Evolutionary conservation across 1,140 invertebrate genomes (phyloP), one percentile per base, ranked within the genome.

Genomic region (Bombus waltoni): DNA sequence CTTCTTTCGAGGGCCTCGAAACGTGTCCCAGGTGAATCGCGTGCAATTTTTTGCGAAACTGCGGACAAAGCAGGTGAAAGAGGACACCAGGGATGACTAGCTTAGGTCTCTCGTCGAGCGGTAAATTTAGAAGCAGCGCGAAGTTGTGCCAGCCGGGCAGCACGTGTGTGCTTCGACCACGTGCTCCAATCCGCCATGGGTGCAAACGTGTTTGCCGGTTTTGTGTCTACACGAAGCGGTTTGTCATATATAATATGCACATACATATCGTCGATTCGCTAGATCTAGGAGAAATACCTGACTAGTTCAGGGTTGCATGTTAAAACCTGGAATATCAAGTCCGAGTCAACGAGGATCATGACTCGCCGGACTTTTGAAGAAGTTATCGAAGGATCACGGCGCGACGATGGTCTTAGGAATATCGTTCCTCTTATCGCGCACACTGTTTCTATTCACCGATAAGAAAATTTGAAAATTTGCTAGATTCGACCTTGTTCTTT

Each of bases 91-190:
- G 53, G 72, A 70, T 73, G 65, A 72, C 68, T 74, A 32, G 42
- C 28, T 70, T 66, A 25, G 71, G 38, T 9, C 9, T 62, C 25
- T 73, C 3, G 25, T 38, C 18, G 28, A 42, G 40, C 59, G 62
- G 47, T 88, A 88, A 87, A 87, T 79, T 87, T 80, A 79, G 75
- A 87, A 83, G 65, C 68, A 83, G 82, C 79, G 71, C 42, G 28
- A 82, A 73, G 70, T 83, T 42, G 57, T 87, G 47, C 35, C 28
- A 6, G 35, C 32, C 22, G 28, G 28, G 47, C 81, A 65, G 66
- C 83, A 85, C 83, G 83, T 85, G 83, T 81, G n/a, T 5, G 42
- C 47, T 18, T 53, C 3, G 38, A 74, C 68, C 73, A 87, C 86
- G 86, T 85, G 88, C 47, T 81, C 4, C 22, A 38, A 35, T 15